Evolutionary conservation across 37 sponge, comb jelly and placozoan genomes (phyloP), one percentile per base, ranked within the genome.

Genomic region (Axinella damicornis): DNA sequence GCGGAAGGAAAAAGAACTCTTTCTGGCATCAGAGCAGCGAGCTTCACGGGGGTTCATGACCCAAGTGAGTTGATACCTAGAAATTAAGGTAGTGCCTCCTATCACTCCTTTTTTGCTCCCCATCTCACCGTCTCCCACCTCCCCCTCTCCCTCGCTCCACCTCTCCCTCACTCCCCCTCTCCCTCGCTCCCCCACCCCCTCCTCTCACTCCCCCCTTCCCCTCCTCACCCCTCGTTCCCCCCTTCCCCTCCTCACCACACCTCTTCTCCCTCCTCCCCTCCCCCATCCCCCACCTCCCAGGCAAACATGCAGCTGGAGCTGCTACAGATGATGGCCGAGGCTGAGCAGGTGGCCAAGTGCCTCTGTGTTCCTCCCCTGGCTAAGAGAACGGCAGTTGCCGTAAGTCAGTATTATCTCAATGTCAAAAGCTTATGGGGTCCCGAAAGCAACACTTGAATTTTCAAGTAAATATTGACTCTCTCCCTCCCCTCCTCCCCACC

Each of bases 1-100:
- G 71, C 75, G 69, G 62, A 31, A 38, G 15, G 77, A 69, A 56
- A 90, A 90, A 35, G 82, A 89, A 68, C 40, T 38, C 2, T 94
- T 94, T 58, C 63, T 90, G 14, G 24, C 82, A 4, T 35, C 64
- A 36, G 94, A 94, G 83, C 57, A 83, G 66, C 41, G 81, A 32
- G 94, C 85, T 0, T 71, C 88, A 2, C 59, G 57, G 39, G 84
- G 84, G 0, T 87, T 92, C 73, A 82, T 92, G 81, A 85, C 57
- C 0, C 77, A 80, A 65, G 85, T 82, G 24, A 30, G 39, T 19
- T n/a, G n/a, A n/a, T n/a, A n/a, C n/a, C n/a, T n/a, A n/a, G n/a
- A n/a, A n/a, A n/a, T n/a, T n/a, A n/a, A n/a, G n/a, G n/a, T n/a
- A n/a, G n/a, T n/a, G n/a, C n/a, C n/a, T n/a, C n/a, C n/a, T n/a